Evolutionary conservation across 2,888 invertebrate genomes (phyloP), one percentile per base, ranked within the genome.

Genomic region (Dicyrtomina minuta): DNA sequence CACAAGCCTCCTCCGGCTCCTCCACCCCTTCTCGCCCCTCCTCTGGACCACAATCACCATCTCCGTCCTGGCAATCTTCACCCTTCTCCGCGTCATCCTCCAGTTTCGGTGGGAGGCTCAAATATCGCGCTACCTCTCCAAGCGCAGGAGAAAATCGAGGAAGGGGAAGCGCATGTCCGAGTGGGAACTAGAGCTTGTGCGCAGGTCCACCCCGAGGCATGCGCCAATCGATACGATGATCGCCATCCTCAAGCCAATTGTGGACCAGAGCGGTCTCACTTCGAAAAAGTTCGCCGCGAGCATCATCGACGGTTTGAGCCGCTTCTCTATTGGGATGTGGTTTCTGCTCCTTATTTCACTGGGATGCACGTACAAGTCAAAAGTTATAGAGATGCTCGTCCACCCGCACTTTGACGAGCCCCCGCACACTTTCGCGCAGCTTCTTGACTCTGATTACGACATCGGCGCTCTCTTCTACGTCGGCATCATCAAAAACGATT

Each of bases 361-460:
- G 6, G 46, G 46, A 1, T 68, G 62, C 43, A 56, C 27, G 1
- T 68, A 68, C 43, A 68, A 62, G 49, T 62, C 55, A 1, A 61
- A 55, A 22, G 43, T 62, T 26, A 68, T 46, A 22, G 22, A 33
- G 8, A 24, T 41, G 13, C 17, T 68, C 24, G 51, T 68, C 13
- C 24, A 43, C 26, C 68, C 68, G 1, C 24, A 15, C 13, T 49
- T 43, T 10, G 17, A 44, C 1, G 27, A 44, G 15, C 61, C 61
- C 2, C 68, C 68, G 1, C 2, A 56, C 43, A 68, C 61, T 15
- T 62, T 62, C 43, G n/a, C 55, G n/a, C 55, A 68, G 17, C 39
- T 68, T 10, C 62, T 51, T 3, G n/a, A 41, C 15, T 68, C 68
- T 1, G 8, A 55, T 5, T 68, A 61, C 22, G 27, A 43, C 15